Base-by-base conservation (phyloP, 2,113 vertebrate species). In the Pristiophorus japonicus region DNA sequence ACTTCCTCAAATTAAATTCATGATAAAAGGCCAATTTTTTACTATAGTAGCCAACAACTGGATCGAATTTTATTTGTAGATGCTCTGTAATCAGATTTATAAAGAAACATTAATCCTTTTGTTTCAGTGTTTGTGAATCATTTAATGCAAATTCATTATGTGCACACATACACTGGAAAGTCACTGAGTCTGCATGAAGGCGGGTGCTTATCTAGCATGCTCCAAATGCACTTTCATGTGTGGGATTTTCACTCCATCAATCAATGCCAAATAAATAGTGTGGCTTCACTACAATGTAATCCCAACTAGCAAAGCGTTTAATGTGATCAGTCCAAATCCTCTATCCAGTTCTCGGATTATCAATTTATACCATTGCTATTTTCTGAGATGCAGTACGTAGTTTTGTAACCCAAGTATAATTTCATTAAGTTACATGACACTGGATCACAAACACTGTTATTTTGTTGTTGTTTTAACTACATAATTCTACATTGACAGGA, bases 221-320 rank as follows among this genome's bases (percentile, higher is more conserved):
- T 63, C 14, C 38, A 94, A 94, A 18, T 67, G 42, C 45, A 70
- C 24, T 70, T 90, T 59, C 66, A 70, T 51, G 42, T 73, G 24
- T 94, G 66, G 45, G 65, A 47, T 73, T 51, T 51, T 94, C 16
- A 92, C 66, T 30, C 24, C 11, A 70, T 42, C 22, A 93, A 66
- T 94, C 92, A 45, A 30, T 51, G 92, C 65, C 93, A 73, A 92
- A 73, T 94, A 22, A 94, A 94, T 51, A 30, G 66, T 94, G 66
- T 30, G 65, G 45, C 66, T 51, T 70, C 42, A 70, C 65, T 47
- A 70, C 24, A 94, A 94, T 47, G 10, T 94, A 27, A 94, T 73
- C 45, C 10, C 11, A 67, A 67, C 11, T 34, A 94, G 66, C 66
- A 70, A 42, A 73, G 45, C 12, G 45, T 67, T 92, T 94, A 94